These are phyloP conservation scores for Elysia crispata DNA, from an alignment of 2,888 invertebrate genomes.

Conservation along the genomic window DNA sequence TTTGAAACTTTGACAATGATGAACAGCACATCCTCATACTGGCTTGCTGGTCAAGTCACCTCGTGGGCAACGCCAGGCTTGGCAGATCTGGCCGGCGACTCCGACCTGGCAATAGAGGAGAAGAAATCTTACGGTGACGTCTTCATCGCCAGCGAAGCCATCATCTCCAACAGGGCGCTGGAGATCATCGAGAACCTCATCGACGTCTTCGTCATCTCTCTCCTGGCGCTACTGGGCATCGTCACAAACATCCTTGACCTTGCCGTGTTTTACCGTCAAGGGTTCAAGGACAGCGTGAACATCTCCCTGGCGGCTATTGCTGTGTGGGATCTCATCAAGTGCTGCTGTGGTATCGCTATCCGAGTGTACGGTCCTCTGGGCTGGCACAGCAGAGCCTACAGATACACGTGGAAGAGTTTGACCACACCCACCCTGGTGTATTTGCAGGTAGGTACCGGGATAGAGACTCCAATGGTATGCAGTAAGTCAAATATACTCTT, in stretches of 20 bases:
- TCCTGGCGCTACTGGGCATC: conserved; percentile 30
- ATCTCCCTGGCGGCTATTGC: conserved; percentile 44
- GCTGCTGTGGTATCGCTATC: conserved; percentile 12
- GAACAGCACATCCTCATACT: not conserved
- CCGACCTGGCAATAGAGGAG: not conserved
- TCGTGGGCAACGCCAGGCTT: not conserved
- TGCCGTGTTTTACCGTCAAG: conserved; percentile 24
- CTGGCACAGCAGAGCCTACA: conserved; percentile 18
- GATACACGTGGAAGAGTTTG: conserved; percentile 35
- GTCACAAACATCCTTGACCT: conserved; percentile 45
- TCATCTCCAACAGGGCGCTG: conserved; percentile 77
- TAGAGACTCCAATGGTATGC: no score
- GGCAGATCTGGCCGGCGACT: not conserved
- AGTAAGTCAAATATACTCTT: no score
- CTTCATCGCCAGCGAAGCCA: conserved; percentile 16
- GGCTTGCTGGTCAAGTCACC: not conserved
- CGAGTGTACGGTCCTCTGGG: conserved; percentile 25
- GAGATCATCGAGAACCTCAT: conserved; percentile 74
- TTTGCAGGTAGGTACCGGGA: conserved; percentile 22
- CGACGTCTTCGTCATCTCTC: conserved; percentile 63
- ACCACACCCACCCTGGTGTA: conserved; percentile 24
- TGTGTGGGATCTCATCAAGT: conserved; percentile 42
- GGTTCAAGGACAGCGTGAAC: conserved; percentile 37
- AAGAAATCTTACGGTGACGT: not conserved
- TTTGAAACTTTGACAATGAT: no score